phyloP scores from a whole-genome alignment of 2,888 invertebrate species.

The Pheosia gnoma region DNA sequence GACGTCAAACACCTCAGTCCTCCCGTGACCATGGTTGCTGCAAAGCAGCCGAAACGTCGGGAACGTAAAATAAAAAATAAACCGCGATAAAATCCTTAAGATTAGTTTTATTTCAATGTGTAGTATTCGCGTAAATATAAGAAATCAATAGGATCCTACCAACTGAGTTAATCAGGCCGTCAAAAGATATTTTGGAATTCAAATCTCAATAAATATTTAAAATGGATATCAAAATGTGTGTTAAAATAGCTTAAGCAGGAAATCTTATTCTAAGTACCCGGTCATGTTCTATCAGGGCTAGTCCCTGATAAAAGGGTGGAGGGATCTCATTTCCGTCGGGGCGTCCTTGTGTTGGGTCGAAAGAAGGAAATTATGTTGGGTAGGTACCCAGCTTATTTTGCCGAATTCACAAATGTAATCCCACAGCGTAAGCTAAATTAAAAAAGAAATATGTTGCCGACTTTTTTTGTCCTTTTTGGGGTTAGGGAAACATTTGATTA shows the following conservation, averaged over 20 bases:
- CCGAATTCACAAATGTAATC: conserved; percentile 46
- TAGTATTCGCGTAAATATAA: too few species aligned
- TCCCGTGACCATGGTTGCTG: too few species aligned
- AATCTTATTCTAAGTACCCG: conserved; percentile 51
- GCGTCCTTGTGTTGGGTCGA: conserved; percentile 54
- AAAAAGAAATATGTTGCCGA: conserved; percentile 10
- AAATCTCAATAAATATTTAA: too few species aligned
- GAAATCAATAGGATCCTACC: too few species aligned
- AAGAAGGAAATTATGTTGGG: conserved; percentile 55
- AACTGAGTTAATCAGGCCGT: too few species aligned
- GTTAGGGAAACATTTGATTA: conserved; percentile 14
- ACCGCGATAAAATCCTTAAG: too few species aligned
- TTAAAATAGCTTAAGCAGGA: conserved; percentile 13
- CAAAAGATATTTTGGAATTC: background rate
- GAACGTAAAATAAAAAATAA: too few species aligned
- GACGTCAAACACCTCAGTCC: too few species aligned
- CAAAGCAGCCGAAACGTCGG: too few species aligned
- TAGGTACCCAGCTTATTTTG: conserved; percentile 50
- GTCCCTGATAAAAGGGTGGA: conserved; percentile 63
- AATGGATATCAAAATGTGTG: background rate
- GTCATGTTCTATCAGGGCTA: conserved; percentile 61
- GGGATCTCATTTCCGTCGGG: conserved; percentile 65
- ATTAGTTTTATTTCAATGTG: too few species aligned
- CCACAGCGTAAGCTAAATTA: conserved; percentile 6
- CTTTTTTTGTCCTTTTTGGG: background rate